Conservation (phyloP, 1,140 invertebrate genomes). For the Macrotrachela quadricornifera region DNA sequence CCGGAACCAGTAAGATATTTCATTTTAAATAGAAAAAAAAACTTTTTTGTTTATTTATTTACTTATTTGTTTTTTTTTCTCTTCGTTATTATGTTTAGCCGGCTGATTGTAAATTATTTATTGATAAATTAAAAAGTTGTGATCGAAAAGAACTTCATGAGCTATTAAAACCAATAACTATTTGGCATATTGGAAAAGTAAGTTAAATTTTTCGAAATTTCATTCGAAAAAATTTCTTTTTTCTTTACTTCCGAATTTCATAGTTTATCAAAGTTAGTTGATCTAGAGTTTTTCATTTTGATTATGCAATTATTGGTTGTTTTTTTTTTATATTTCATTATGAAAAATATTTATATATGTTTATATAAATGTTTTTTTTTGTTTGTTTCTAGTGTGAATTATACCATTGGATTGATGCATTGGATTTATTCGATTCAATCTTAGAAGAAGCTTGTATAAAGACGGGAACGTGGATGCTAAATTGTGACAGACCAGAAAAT, state of each 20-base stretch:
- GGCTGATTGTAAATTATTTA: conserved; percentile 54
- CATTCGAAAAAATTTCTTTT: background rate
- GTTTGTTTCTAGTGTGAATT: conserved; percentile 52
- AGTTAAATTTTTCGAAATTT: background rate
- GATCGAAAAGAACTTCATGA: conserved; percentile 32
- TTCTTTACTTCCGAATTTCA: background rate
- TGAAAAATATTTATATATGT: background rate
- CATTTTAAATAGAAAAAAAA: background rate
- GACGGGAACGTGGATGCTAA: conserved; percentile 45
- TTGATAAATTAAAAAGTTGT: conserved; percentile 51
- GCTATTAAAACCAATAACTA: conserved; percentile 47
- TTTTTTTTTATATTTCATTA: too few relatives aligned
- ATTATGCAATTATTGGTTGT: too few relatives aligned
- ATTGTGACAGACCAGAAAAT: conserved; percentile 49
- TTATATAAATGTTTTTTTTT: too few relatives aligned
- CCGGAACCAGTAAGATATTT: conserved; percentile 51
- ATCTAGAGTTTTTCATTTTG: too few relatives aligned
- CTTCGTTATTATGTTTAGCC: conserved; percentile 35
- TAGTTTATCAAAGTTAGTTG: too few relatives aligned
- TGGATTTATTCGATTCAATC: conserved; percentile 60
- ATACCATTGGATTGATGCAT: conserved; percentile 66
- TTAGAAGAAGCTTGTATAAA: conserved; percentile 49
- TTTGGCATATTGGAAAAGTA: conserved; percentile 64
- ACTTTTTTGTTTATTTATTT: conserved; percentile 1
- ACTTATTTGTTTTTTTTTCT: background rate